phyloP scores from a whole-genome alignment of 2,888 invertebrate species.

The Euclidia mi region DNA sequence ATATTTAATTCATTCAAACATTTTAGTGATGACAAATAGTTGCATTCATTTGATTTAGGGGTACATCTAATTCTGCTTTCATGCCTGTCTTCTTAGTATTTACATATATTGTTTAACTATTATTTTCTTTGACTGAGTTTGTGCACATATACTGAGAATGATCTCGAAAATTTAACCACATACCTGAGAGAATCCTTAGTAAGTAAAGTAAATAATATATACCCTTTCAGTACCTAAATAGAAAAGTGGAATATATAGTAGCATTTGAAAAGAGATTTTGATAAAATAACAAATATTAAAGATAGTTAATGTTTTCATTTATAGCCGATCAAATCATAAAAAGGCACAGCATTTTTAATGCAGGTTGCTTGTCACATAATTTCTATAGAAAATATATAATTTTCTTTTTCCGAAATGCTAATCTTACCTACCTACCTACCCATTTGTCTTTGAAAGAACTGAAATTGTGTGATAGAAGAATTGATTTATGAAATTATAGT shows the following conservation, averaged over 20 bases:
- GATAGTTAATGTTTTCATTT: no score
- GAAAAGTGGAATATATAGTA: no score
- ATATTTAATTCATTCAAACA: conserved; percentile 3
- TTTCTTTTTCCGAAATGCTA: no score
- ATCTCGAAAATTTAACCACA: conserved; percentile 6
- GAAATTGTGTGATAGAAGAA: conserved; percentile 26
- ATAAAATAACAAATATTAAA: no score
- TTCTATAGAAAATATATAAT: no score
- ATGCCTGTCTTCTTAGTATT: conserved; percentile 7
- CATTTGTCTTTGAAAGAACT: conserved; percentile 34
- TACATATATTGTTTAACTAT: conserved; percentile 6
- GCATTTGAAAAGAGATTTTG: no score
- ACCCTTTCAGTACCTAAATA: no score
- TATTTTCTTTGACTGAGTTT: conserved; percentile 2
- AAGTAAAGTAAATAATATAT: no score
- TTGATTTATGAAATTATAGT: conserved; percentile 20
- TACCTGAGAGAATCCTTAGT: neutral
- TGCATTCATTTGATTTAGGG: conserved; percentile 12
- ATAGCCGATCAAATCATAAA: no score
- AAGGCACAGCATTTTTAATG: no score
- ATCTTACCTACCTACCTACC: no score
- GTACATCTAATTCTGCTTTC: conserved; percentile 4
- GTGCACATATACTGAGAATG: conserved; percentile 4
- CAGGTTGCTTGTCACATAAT: no score
- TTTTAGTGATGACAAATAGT: conserved; percentile 1